A percentile compares a stretch with the other conserved stretches of the same genome.
Conservation (phyloP, 2,797 vertebrate species). For the Acanthopagrus latus region DNA sequence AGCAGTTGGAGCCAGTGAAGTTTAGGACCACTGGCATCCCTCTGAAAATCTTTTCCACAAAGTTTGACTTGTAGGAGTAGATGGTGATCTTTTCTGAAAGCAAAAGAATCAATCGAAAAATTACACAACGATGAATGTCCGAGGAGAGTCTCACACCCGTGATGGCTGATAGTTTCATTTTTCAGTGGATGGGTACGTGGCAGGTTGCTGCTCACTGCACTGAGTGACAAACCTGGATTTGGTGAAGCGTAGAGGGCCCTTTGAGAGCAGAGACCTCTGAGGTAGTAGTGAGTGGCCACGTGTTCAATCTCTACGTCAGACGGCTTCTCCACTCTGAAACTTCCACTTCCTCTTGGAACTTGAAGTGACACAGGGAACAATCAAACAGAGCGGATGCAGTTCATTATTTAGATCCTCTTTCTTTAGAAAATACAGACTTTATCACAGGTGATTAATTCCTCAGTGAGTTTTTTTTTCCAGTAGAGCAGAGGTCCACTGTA, state of each 20-base stretch:
- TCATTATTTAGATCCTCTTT: background rate
- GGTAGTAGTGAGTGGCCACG: slow-evolving; percentile 48
- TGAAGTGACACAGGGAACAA: slow-evolving; percentile 20
- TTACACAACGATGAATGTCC: background rate
- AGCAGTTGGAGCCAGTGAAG: slow-evolving; percentile 78
- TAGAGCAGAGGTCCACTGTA: background rate
- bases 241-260: slow-evolving; percentile 39
- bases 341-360: slow-evolving; percentile 71
- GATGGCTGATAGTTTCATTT: background rate
- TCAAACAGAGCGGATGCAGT: background rate
- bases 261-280: slow-evolving; percentile 55
- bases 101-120: background rate
- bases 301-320: slow-evolving; percentile 50
- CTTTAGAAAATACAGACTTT: background rate
- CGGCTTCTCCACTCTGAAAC: slow-evolving; percentile 47
- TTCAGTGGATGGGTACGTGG: background rate
- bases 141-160: background rate
- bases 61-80: slow-evolving; percentile 78
- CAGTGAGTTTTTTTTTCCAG: background rate
- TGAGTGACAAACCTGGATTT: slow-evolving; percentile 72
- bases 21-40: slow-evolving; percentile 85
- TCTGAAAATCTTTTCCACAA: background rate
- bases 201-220: background rate
- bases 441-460: background rate
- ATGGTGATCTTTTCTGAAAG: slow-evolving; percentile 83